phyloP scores from a whole-genome alignment of 2,113 vertebrate species.

The Catharus bicknelli region DNA sequence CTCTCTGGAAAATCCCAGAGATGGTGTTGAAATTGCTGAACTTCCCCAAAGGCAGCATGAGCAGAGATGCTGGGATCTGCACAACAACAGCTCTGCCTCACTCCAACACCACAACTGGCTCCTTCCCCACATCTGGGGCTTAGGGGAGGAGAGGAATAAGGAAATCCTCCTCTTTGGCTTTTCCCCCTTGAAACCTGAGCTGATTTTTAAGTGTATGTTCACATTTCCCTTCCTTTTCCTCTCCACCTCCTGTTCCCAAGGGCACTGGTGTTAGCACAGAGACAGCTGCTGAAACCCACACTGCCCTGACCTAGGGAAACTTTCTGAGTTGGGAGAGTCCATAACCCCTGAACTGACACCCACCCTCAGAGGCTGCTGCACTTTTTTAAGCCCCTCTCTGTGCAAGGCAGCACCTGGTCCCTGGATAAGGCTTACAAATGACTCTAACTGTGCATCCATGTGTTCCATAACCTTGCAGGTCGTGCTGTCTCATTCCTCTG shows the following conservation, averaged over 20 bases:
- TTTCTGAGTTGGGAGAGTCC: not conserved
- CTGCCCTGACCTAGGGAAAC: not conserved
- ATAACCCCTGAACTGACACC: not conserved
- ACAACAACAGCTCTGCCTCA: not conserved
- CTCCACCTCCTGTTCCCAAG: not conserved
- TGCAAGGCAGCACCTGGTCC: not conserved
- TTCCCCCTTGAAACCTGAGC: not conserved
- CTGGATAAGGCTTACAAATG: accelerated
- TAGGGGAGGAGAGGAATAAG: not conserved
- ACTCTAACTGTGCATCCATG: not conserved
- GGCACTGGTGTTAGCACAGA: not conserved
- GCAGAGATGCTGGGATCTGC: not conserved
- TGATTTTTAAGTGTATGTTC: not conserved
- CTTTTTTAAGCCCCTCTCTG: not conserved
- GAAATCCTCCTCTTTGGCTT: not conserved
- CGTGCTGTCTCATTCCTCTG: not conserved
- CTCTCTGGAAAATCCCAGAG: slow-evolving; percentile 10
- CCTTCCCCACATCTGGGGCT: not conserved
- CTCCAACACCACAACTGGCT: not conserved
- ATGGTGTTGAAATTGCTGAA: not conserved
- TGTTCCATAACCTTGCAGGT: not conserved
- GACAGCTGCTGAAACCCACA: not conserved
- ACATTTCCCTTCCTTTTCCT: not conserved
- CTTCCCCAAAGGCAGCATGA: not conserved
- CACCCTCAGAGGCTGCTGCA: not conserved